Evolutionary conservation across 2,113 vertebrate species (phyloP), one percentile per base, ranked within the genome.

Genomic region (Salvelinus sp.): DNA sequence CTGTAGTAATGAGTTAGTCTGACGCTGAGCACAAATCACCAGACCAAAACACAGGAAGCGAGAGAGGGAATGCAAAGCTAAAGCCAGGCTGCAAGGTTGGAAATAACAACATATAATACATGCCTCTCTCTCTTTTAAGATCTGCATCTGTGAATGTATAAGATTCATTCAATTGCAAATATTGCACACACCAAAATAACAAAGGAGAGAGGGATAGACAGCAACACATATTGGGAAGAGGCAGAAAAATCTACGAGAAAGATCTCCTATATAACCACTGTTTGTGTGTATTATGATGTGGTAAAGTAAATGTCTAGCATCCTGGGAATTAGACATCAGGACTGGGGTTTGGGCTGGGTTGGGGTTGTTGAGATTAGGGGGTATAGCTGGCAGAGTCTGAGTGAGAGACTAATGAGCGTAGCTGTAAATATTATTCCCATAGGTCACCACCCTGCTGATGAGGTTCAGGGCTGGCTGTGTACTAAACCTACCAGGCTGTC

Each of bases 381-480:
- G 74, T 72, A 79, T 77, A 63, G 71, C 73, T 84, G 79, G 86
- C 79, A 83, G 68, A 65, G 71, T 38, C 66, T 38, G 75, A 12
- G 54, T 50, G 20, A 23, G 58, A 50, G 70, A 57, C 67, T 88
- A 91, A 90, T 80, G 82, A 82, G 84, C 78, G n/a, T 54, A 70
- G 83, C 83, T 82, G 82, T 90, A 88, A 90, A 92, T 89, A 82
- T 72, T 20, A 87, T 80, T 84, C 83, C 85, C 2, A 6, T 50
- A 80, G 68, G 78, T 82, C 89, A 90, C 48, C 48, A 18, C 3
- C 78, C 68, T 64, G 67, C 74, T 88, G 79, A 88, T 54, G 50
- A 54, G 50, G 12, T 6, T 18, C 13, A 18, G 50, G 50, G 50
- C 50, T 18, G 50, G 50, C 76, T 69, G 62, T 13, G 50, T 54